Evolutionary conservation across 1,140 invertebrate genomes (phyloP).

Genomic region (Oedothorax gibbosus): DNA sequence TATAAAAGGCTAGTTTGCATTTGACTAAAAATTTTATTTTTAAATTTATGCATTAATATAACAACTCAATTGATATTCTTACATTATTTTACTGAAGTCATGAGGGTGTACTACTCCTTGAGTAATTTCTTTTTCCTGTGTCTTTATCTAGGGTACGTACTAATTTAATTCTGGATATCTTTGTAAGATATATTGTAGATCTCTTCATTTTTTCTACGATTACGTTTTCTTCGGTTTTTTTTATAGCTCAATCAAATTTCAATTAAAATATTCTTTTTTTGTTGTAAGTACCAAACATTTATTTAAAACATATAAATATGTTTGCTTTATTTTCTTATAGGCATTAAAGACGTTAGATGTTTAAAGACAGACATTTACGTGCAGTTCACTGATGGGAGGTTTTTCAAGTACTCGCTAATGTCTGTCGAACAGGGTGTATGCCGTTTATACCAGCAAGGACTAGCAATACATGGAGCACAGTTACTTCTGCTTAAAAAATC

Average conservation of each 20-base stretch:
- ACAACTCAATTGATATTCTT: background rate
- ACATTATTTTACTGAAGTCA: background rate
- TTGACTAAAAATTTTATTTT: background rate
- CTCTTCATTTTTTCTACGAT: background rate
- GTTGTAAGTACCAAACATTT: background rate
- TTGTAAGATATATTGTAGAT: background rate
- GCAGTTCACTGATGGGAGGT: slow-evolving; percentile 42
- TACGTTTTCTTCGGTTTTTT: background rate
- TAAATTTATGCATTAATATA: background rate
- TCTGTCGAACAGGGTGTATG: slow-evolving; percentile 57
- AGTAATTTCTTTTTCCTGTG: background rate
- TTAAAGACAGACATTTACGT: slow-evolving; percentile 51
- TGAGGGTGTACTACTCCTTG: background rate
- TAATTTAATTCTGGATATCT: background rate
- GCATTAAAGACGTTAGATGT: slow-evolving; percentile 54
- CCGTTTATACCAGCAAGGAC: slow-evolving; percentile 48
- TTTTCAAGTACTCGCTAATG: slow-evolving; percentile 48
- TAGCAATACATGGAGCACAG: slow-evolving; percentile 54
- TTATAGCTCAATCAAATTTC: background rate
- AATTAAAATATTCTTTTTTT: background rate
- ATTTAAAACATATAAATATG: background rate
- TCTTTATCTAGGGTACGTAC: background rate
- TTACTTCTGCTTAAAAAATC: slow-evolving; percentile 46
- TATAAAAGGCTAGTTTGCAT: slow-evolving; percentile 35
- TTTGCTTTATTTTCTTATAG: slow-evolving; percentile 12